These are phyloP conservation scores for Calosoma granatense DNA, from an alignment of 1,140 invertebrate species.

Conservation along the genomic window DNA sequence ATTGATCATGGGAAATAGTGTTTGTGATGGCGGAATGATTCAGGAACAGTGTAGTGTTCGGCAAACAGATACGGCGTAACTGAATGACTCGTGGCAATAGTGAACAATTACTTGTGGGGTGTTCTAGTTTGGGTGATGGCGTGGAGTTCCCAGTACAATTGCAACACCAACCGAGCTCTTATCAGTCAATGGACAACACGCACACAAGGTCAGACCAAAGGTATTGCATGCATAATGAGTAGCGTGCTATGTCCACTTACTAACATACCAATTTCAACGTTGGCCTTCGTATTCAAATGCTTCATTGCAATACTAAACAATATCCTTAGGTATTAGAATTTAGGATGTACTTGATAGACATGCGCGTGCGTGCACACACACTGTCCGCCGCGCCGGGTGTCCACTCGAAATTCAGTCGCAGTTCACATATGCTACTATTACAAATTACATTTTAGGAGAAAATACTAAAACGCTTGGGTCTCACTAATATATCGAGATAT, in stretches of 20 bases:
- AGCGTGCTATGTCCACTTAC: slow-evolving; percentile 14
- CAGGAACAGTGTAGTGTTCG: too few species aligned
- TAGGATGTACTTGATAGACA: too few species aligned
- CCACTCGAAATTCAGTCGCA: too few species aligned
- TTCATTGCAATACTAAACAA: slow-evolving; percentile 17
- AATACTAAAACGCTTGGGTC: too few species aligned
- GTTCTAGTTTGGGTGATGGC: slow-evolving; percentile 82
- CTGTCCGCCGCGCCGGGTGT: too few species aligned
- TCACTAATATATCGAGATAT: too few species aligned
- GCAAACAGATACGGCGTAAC: too few species aligned
- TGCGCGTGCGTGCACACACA: too few species aligned
- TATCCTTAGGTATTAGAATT: slow-evolving; percentile 7
- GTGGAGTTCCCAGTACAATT: slow-evolving; percentile 71
- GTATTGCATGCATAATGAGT: slow-evolving; percentile 25
- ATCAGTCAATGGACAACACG: slow-evolving; percentile 85
- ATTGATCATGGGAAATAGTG: too few species aligned
- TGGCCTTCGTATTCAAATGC: slow-evolving; percentile 17
- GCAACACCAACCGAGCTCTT: slow-evolving; percentile 58
- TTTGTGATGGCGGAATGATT: too few species aligned
- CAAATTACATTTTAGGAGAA: too few species aligned
- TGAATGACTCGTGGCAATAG: not conserved
- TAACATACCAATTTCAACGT: slow-evolving; percentile 18
- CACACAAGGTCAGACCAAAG: slow-evolving; percentile 63
- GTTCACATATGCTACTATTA: too few species aligned
- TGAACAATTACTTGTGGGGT: slow-evolving; percentile 7